Conservation (phyloP, 2,797 vertebrate genomes). For the Danionella dracula region DNA sequence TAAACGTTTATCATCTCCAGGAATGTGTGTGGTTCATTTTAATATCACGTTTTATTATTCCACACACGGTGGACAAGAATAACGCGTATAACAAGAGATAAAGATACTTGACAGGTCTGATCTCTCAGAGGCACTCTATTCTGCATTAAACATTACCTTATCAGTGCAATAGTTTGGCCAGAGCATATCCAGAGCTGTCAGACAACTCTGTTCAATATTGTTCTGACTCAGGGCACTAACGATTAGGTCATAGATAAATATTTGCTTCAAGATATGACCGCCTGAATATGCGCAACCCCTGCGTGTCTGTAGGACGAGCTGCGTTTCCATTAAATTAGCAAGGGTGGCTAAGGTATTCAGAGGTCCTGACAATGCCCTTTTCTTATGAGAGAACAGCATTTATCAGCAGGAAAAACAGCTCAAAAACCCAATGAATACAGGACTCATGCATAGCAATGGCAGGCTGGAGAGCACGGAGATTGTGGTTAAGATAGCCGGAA, state of each 20-base stretch:
- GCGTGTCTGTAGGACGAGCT: neutral
- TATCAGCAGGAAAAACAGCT: conserved; percentile 6
- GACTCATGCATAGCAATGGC: conserved; percentile 19
- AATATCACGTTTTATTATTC: conserved; percentile 33
- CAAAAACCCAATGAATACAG: conserved; percentile 8
- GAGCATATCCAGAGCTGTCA: conserved; percentile 36
- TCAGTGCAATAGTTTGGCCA: conserved; percentile 23
- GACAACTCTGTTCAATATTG: conserved; percentile 36
- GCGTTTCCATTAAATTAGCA: neutral
- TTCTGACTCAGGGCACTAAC: too few species aligned
- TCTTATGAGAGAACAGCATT: conserved; percentile 2
- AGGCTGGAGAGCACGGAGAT: conserved; percentile 4
- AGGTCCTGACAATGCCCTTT: conserved; percentile 12
- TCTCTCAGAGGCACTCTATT: conserved; percentile 32
- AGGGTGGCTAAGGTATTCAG: neutral
- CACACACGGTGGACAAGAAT: conserved; percentile 7
- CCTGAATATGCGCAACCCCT: neutral
- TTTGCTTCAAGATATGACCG: neutral
- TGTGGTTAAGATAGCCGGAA: neutral
- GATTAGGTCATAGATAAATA: conserved; percentile 42
- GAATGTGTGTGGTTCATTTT: neutral
- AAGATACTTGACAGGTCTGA: conserved; percentile 44
- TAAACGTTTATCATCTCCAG: neutral
- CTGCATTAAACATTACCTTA: conserved; percentile 45
- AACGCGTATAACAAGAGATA: conserved; percentile 38